phyloP scores from a whole-genome alignment of 2,113 vertebrate genomes.

The Microtus oregoni region DNA sequence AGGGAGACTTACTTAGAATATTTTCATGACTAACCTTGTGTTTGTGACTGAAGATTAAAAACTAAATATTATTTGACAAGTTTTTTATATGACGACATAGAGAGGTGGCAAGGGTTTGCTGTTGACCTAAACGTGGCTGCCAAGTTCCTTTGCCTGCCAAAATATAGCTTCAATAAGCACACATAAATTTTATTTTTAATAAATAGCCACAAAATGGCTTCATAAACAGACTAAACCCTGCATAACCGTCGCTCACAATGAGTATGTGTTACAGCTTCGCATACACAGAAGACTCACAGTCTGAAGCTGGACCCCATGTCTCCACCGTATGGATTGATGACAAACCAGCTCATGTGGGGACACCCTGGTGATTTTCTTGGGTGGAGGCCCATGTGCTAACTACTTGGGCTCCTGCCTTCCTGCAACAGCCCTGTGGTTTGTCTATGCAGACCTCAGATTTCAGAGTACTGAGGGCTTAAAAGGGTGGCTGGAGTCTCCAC shows the following conservation, averaged over 20 bases:
- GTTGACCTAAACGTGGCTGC: slow-evolving; percentile 85
- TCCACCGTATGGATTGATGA: slow-evolving; percentile 80
- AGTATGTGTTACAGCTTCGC: slow-evolving; percentile 85
- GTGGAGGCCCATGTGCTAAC: slow-evolving; percentile 74
- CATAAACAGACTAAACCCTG: slow-evolving; percentile 88
- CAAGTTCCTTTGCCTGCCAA: slow-evolving; percentile 86
- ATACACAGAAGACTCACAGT: slow-evolving; percentile 79
- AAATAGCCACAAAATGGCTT: slow-evolving; percentile 89
- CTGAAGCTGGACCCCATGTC: slow-evolving; percentile 65
- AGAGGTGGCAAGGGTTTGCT: slow-evolving; percentile 82
- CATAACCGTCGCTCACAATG: slow-evolving; percentile 86
- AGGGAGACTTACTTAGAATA: slow-evolving; percentile 72
- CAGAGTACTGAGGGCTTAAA: slow-evolving; percentile 73
- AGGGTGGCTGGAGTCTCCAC: slow-evolving; percentile 74
- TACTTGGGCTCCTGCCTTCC: slow-evolving; percentile 74
- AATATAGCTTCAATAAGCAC: slow-evolving; percentile 88
- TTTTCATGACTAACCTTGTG: slow-evolving; percentile 85
- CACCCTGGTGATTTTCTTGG: slow-evolving; percentile 78
- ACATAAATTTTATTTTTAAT: slow-evolving; percentile 90
- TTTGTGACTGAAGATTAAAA: slow-evolving; percentile 83
- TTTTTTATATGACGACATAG: slow-evolving; percentile 87
- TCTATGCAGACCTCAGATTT: slow-evolving; percentile 77
- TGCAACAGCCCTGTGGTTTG: slow-evolving; percentile 68
- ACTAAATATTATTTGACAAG: slow-evolving; percentile 89
- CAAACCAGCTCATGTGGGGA: slow-evolving; percentile 78